Base-by-base conservation (phyloP, 2,888 invertebrate genomes). In the Platycheirus albimanus region DNA sequence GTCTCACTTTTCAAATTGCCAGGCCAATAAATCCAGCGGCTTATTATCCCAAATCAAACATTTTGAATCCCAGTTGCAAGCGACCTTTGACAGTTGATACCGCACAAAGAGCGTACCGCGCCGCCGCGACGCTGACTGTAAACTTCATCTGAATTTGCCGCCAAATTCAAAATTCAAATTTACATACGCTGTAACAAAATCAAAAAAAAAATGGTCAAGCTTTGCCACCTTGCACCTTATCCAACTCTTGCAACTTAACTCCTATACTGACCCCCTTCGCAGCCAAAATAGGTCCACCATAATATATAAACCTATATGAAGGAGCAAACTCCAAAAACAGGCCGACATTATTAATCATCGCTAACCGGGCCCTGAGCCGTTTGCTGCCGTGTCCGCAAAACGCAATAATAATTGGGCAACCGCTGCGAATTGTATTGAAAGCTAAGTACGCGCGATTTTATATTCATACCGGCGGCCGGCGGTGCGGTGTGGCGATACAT, bases 371-470 rank as follows among this genome's bases (percentile, higher is more conserved):
- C 33, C 43, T 69, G 49, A 33, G 67, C 67, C 36, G 30, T 41
- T 15, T 33, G 70, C 77, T 47, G 77, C 63, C 56, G 69, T 24
- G 41, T 72, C 64, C 58, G 78, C 71, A 41, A 54, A 81, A 72
- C 77, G 78, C 83, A 67, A 67, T 63, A 83, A 83, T 83, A 83
- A 83, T 83, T 83, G 83, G 83, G 83, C 69, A 78, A 83, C 78
- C 43, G 71, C 81, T 71, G 81, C 81, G 81, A 71, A 71, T 72
- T 72, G 63, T 63, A 63, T 78, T 51, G 56, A 52, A 70, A 72
- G 71, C 67, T 67, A 63, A 61, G 36, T 33, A 58, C 76, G 49
- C 41, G 66, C 41, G 30, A 61, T 28, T 61, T 49, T 24, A n/a
- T 13, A 41, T 15, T 41, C 56, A 19, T 24, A 74, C 58, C 24